Base-by-base conservation (phyloP, 2,888 invertebrate genomes). In the Catocala fraxini region DNA sequence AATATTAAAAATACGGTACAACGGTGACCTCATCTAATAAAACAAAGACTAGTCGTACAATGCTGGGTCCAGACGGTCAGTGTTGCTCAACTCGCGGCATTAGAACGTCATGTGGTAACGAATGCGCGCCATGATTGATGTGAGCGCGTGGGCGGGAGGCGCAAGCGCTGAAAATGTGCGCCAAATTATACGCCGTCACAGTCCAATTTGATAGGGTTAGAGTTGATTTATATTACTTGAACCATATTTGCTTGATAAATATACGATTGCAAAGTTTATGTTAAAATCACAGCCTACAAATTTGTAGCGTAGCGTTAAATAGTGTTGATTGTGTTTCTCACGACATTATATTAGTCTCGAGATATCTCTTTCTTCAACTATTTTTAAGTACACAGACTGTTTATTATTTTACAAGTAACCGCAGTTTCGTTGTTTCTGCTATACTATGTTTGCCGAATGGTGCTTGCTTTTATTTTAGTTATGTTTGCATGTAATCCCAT, bases 91-190 rank as follows among this genome's bases (percentile, higher is more conserved):
- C 82, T 79, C 79, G 79, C 81, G 81, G 85, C 88, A 92, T 92
- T 91, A 92, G 88, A 89, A 87, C 86, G 92, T 91, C 92, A 88
- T 85, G 85, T 82, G 86, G 84, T 87, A 89, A 89, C 86, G 76
- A 75, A 70, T 72, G 75, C 77, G 87, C 83, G 80, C 80, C 79
- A 48, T 91, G 93, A 93, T 92, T 91, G 92, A 92, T 93, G 86
- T 78, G 72, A 62, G 69, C 79, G 87, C 84, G 90, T 89, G 85
- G 89, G 90, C 86, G 87, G 87, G 80, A 63, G 82, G 77, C 83
- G 75, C 81, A 84, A 56, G 61, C 82, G 85, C 88, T 87, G 88
- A 90, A 88, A 89, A 88, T 86, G 83, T 80, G 79, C 82, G 87
- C 88, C 85, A 88, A 89, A 89, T 89, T 89, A 90, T 86, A 87